Evolutionary conservation across 2,113 vertebrate genomes (phyloP), one percentile per base, ranked within the genome.

Genomic region (Hippolais icterina): DNA sequence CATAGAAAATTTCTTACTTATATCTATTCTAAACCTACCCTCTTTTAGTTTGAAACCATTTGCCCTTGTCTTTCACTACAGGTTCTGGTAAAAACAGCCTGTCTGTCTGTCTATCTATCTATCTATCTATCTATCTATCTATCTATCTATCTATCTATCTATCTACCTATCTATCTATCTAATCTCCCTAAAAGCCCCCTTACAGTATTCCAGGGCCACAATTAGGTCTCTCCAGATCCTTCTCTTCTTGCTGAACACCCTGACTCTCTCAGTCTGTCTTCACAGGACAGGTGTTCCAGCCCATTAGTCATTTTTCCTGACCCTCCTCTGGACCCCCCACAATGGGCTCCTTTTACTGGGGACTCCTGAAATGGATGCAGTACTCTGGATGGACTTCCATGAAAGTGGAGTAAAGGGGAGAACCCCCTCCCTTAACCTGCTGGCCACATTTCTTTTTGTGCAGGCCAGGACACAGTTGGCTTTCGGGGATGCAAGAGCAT

Each of bases 1-100:
- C 0, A 1, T 24, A 10, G 16, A 21, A 27, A 39, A 1, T n/a
- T n/a, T 68, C 11, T 46, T 49, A 28, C 12, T 61, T 72, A 12
- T 28, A 50, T 65, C 21, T 44, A 19, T 39, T 46, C 33, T 66
- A 39, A 60, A 39, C 28, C 33, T 53, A n/a, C 11, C 11, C 15
- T 74, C 28, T 53, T n/a, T 60, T 16, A 66, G 1, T 60, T 18
- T 82, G 53, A 53, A 75, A 46, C 13, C 2, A 28, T 16, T 81
- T 37, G 8, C 10, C 33, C 28, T 74, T 39, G 22, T 28, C 27
- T 72, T 88, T 59, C 23, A 24, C 44, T 44, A 11, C 22, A 59
- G 33, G 3, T 15, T 37, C 12, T 66, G 23, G 5, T 50, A 17
- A 74, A 63, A 72, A 31, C 6, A 52, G 2, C 4, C 13, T 47